Percentiles rank a stretch among this genome's conserved stretches.
These are phyloP conservation scores for Craterocephalus amniculus DNA, from an alignment of 2,797 vertebrate genomes.

Conservation along the genomic window DNA sequence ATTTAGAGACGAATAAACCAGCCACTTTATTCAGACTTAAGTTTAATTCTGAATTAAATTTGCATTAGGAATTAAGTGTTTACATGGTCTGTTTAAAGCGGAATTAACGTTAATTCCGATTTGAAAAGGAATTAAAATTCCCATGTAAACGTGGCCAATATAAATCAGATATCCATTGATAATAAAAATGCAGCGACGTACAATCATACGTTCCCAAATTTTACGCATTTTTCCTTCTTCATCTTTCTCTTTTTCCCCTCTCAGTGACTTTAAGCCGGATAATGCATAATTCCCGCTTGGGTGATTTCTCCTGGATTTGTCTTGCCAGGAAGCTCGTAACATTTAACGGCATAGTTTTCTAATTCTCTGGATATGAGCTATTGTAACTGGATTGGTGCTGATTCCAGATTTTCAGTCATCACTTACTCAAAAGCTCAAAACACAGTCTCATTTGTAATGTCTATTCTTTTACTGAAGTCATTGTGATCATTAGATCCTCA, in stretches of 20 bases:
- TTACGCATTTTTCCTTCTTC: not conserved
- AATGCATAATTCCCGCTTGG: slow-evolving; percentile 52
- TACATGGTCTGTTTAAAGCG: too few species aligned
- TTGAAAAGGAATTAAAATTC: too few species aligned
- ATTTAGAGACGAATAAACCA: too few species aligned
- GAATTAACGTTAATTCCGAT: too few species aligned
- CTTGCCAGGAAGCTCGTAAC: slow-evolving; percentile 51
- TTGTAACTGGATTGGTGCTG: slow-evolving; percentile 16
- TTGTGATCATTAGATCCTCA: not conserved
- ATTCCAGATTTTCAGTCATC: slow-evolving; percentile 15
- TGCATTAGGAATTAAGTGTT: too few species aligned
- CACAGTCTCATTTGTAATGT: not conserved
- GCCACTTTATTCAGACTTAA: too few species aligned
- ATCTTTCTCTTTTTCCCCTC: slow-evolving; percentile 10
- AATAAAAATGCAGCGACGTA: too few species aligned
- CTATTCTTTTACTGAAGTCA: not conserved
- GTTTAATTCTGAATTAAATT: too few species aligned
- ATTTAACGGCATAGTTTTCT: slow-evolving; percentile 18
- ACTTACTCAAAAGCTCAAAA: not conserved
- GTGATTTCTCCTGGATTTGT: slow-evolving; percentile 48
- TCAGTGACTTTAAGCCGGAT: slow-evolving; percentile 38
- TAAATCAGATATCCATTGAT: too few species aligned
- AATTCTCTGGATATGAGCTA: slow-evolving; percentile 31
- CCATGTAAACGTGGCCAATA: too few species aligned
- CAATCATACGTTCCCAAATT: too few species aligned